Percentiles rank a stretch among this genome's conserved stretches.
These are phyloP conservation scores for Holocentrus rufus DNA, from an alignment of 2,797 vertebrate species.

Conservation along the genomic window DNA sequence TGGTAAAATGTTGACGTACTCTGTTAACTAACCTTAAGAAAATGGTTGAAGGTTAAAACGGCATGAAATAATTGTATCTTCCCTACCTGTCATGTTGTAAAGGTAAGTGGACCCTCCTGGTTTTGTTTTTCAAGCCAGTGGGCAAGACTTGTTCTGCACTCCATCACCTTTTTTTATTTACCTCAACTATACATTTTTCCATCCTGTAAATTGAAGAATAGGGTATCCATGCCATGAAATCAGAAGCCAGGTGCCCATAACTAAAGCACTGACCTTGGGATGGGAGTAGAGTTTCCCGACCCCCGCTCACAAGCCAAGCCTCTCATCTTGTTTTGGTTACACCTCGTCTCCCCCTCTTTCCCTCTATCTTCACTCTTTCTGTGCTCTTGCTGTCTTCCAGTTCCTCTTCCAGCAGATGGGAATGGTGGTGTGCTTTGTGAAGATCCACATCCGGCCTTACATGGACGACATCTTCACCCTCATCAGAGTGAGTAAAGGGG, in stretches of 20 bases:
- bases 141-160: conserved; percentile 4
- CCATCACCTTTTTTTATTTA: neutral
- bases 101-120: neutral
- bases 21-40: neutral
- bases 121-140: neutral
- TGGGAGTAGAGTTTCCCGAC: neutral
- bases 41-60: neutral
- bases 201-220: neutral
- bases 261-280: conserved; percentile 5
- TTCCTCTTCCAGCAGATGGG: conserved; percentile 98
- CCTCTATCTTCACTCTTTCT: conserved; percentile 1
- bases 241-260: conserved; percentile 1
- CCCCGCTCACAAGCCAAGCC: neutral
- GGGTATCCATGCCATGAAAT: conserved; percentile 25
- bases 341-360: neutral
- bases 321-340: conserved; percentile 25
- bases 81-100: too few species aligned
- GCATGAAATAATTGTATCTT: neutral
- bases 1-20: neutral
- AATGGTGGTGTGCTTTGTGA: conserved; percentile 98
- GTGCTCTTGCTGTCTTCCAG: conserved; percentile 70
- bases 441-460: conserved; percentile 97
- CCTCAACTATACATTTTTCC: conserved; percentile 1
- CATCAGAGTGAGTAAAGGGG: conserved; percentile 90
- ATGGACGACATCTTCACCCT: conserved; percentile 99